Conservation (phyloP, 2,797 vertebrate species). For the Yasuhikotakia modesta region DNA sequence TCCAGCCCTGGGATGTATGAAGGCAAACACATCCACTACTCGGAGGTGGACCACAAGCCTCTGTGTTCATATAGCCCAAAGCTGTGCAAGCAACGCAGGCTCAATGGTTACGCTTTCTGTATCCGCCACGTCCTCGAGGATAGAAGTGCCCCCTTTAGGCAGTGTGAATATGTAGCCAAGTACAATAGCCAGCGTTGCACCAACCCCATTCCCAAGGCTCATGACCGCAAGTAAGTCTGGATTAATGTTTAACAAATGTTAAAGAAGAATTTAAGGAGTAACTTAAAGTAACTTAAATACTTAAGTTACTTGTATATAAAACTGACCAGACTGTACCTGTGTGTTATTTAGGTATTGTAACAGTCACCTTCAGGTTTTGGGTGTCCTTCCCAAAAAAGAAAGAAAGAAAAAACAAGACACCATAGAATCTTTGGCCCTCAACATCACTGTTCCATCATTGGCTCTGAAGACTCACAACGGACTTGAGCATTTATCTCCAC, state of each 20-base stretch:
- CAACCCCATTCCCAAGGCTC: constrained; percentile 98
- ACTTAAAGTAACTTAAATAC: background rate
- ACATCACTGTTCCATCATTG: constrained; percentile 93
- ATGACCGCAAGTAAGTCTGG: constrained; percentile 91
- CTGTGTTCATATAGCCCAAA: constrained; percentile 99
- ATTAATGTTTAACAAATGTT: background rate
- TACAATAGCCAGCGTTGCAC: constrained; percentile 99
- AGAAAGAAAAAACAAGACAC: constrained; percentile 98
- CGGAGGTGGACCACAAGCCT: constrained; percentile 99
- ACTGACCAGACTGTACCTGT: background rate
- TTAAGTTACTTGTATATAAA: constrained; percentile 3
- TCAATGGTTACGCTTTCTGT: constrained; percentile 99
- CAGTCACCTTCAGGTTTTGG: constrained; percentile 98
- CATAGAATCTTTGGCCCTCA: constrained; percentile 93
- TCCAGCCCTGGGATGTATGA: constrained; percentile 99
- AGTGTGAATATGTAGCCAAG: constrained; percentile 99
- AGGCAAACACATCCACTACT: constrained; percentile 99
- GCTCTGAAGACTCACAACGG: constrained; percentile 94
- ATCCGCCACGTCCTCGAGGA: constrained; percentile 99
- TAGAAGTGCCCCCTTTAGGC: constrained; percentile 98
- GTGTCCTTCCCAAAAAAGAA: constrained; percentile 99
- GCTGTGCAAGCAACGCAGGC: constrained; percentile 99
- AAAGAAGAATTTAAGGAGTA: too few relatives aligned
- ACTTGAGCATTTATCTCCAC: constrained; percentile 89
- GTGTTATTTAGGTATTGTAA: constrained; percentile 91